Evolutionary conservation across 92 coral and sea anemone species (phyloP), one percentile per base, ranked within the genome.

Genomic region (Epizoanthus rinbou): DNA sequence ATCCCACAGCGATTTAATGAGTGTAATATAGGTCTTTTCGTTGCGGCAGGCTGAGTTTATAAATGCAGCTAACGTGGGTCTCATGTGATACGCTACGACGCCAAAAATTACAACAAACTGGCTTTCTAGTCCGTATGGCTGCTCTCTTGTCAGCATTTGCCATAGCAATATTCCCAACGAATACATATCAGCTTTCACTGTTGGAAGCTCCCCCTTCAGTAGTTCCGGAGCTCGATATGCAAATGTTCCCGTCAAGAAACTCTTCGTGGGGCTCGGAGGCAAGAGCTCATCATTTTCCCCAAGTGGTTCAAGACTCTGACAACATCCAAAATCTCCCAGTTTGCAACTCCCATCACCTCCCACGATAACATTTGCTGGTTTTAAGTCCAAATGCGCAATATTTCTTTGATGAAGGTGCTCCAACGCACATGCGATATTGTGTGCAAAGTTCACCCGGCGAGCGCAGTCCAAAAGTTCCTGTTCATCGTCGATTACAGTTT

Each of bases 101-200:
- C 98, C 98, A 87, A 93, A 95, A 76, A 95, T 95, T 56, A 95
- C 98, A 45, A 95, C 90, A 75, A 93, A 94, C 69, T 93, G 97
- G 76, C 92, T 94, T 78, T 95, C 95, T 10, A 89, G 92, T 81
- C 94, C 95, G 73, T 95, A 95, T 18, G 98, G 98, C 74, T 89
- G 93, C 25, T 89, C 97, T 81, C 98, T 90, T 9, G 94, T 75
- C 9, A 95, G 91, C 98, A 95, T 91, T 68, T 95, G 98, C 98
- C 98, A 95, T 53, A 95, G 79, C 67, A 96, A 87, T 52, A 95
- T 89, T 28, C 97, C 98, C n/a, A 95, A 87, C 52, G 97, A 91
- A 73, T 93, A 95, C 87, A 95, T 89, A 80, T 95, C 98, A 15
- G 98, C 95, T 73, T 92, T 93, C 13, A 45, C 62, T 21, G 93